Conservation (phyloP, 2,113 vertebrate species). For the Ophiodon elongatus region DNA sequence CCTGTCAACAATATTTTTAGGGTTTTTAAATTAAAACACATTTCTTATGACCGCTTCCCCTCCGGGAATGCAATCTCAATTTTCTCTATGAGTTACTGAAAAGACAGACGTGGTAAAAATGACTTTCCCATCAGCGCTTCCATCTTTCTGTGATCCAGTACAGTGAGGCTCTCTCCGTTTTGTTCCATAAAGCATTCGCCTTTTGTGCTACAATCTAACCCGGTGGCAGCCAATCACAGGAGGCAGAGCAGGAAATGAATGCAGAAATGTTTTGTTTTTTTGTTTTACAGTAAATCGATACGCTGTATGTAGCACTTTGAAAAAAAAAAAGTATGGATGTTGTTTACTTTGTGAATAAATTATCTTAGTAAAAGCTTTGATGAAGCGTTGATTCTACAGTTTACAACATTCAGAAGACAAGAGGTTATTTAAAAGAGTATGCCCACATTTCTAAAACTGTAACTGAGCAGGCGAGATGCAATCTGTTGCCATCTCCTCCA, state of each 20-base stretch:
- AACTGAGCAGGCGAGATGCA: slow-evolving; percentile 33
- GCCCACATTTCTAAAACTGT: slow-evolving; percentile 32
- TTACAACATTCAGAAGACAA: not conserved
- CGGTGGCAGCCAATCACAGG: not conserved
- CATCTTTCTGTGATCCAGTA: not conserved
- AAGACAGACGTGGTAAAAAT: not conserved
- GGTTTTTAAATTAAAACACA: not conserved
- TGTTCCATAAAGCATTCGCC: not conserved
- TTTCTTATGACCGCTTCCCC: slow-evolving; percentile 3
- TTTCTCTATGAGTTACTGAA: not conserved
- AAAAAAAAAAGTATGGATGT: not conserved
- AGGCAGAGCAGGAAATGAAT: not conserved
- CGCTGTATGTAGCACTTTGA: not conserved
- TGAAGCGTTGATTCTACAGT: not conserved
- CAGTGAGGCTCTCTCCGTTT: not conserved
- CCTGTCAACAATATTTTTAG: not conserved
- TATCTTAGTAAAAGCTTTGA: not conserved
- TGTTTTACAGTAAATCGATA: not conserved
- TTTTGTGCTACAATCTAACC: not conserved
- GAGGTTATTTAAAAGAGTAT: slow-evolving; percentile 11
- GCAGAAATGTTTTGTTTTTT: not conserved
- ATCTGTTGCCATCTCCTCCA: not conserved
- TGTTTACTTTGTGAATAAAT: slow-evolving; percentile 8
- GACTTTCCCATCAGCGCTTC: slow-evolving; percentile 20
- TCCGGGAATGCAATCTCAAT: not conserved